Base-by-base conservation (phyloP, 2,113 vertebrate species). In the Polypterus senegalus region DNA sequence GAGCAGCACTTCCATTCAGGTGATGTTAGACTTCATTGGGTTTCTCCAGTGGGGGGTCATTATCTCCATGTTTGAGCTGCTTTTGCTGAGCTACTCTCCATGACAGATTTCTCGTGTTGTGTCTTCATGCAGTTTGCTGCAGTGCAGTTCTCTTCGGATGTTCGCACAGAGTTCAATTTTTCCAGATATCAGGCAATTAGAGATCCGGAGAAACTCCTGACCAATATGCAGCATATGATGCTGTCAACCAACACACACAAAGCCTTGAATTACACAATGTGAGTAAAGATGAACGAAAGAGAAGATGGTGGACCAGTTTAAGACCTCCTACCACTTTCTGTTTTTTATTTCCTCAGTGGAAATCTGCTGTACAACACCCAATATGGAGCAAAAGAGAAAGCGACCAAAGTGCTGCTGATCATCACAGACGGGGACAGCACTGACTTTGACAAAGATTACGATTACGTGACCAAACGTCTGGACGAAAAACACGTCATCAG, bases 381-480 rank as follows among this genome's bases (percentile, higher is more conserved):
- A 0, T 62, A 62, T 4, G 89, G 88, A 1, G 80, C 81, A 27
- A 71, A 83, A 9, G 59, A 64, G 57, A 80, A 79, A 46, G 82
- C 86, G 46, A 81, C 62, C 5, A 84, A 83, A 71, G 90, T 82
- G 47, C 63, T 93, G 49, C 75, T 90, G 7, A 74, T 91, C 43
- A 91, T 93, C 66, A 93, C 90, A 3, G 89, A 91, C 0, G 90
- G 81, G 60, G 7, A 62, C 49, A 81, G 84, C n/a, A 61, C 47
- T 57, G 80, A 86, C 9, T 0, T 0, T 0, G 43, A 77, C 10
- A 0, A 0, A 9, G 5, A 6, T 5, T 57, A 9, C 0, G 0
- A 4, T 0, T 0, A 1, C 0, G 59, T 68, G 4, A 10, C 78
- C 3, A 0, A 56, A 1, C 53, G 0, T 7, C 77, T 75, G 11